Percentiles rank a stretch among this genome's conserved stretches.
phyloP scores from a whole-genome alignment of 2,113 vertebrate genomes.

The Oenanthe oenanthe region DNA sequence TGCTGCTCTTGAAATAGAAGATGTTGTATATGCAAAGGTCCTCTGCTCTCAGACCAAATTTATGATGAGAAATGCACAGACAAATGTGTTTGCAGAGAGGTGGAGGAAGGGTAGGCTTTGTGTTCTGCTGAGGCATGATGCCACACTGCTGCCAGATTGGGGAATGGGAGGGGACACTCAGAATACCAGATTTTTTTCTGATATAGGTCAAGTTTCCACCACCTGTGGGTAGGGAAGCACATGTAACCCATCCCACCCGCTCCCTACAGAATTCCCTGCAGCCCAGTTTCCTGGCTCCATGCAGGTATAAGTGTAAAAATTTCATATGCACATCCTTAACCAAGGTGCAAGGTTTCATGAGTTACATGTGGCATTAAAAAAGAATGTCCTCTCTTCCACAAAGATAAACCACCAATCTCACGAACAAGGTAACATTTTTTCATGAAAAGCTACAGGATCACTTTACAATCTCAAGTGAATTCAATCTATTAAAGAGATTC shows the following conservation, averaged over 20 bases:
- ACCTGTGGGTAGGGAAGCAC: background rate
- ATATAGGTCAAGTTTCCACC: background rate
- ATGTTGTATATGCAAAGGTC: background rate
- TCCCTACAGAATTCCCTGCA: background rate
- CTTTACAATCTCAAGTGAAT: background rate
- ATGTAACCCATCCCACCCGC: background rate
- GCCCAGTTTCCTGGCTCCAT: background rate
- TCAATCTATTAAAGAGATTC: background rate
- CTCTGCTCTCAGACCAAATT: background rate
- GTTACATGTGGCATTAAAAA: background rate
- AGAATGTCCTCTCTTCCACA: background rate
- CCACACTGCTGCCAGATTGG: background rate
- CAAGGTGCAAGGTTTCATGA: background rate
- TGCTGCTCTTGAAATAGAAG: background rate
- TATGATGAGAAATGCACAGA: background rate
- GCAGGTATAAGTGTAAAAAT: background rate
- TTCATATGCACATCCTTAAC: rapidly evolving
- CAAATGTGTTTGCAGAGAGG: rapidly evolving
- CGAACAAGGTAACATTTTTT: background rate
- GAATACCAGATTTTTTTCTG: background rate
- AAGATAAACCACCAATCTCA: background rate
- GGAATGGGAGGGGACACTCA: background rate
- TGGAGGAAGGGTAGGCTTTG: background rate
- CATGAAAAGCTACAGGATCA: background rate
- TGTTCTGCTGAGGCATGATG: background rate